A percentile compares a stretch with the other conserved stretches of the same genome.
These are phyloP conservation scores for Eupleurogrammus muticus DNA, from an alignment of 2,797 vertebrate species.

Conservation along the genomic window DNA sequence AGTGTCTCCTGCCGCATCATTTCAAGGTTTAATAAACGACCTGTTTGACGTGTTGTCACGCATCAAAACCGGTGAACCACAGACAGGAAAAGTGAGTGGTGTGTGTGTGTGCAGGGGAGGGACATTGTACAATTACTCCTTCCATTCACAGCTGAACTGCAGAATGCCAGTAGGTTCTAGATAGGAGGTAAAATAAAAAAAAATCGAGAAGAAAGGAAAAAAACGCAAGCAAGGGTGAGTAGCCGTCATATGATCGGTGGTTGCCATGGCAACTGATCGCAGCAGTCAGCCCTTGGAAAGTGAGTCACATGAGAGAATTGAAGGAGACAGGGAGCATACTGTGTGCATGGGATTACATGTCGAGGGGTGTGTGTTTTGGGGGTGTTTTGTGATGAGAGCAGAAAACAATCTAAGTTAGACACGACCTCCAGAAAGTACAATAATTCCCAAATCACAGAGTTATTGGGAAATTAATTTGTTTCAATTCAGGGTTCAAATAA, in stretches of 20 bases:
- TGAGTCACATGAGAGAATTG: constrained; percentile 86
- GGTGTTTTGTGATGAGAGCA: constrained; percentile 36
- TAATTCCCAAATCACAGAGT: no score
- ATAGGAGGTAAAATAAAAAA: constrained; percentile 1
- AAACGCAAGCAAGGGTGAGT: constrained; percentile 65
- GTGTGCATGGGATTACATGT: constrained; percentile 48
- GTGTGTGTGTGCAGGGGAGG: constrained; percentile 14
- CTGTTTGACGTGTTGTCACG: constrained; percentile 29
- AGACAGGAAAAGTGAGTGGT: background rate
- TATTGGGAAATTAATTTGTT: no score
- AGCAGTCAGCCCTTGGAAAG: constrained; percentile 81
- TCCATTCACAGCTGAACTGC: constrained; percentile 57
- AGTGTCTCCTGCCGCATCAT: constrained; percentile 52
- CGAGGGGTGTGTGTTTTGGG: constrained; percentile 12
- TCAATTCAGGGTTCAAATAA: no score
- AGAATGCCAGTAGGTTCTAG: constrained; percentile 36
- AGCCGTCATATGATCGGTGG: constrained; percentile 85
- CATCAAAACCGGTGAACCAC: constrained; percentile 14
- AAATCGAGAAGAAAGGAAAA: constrained; percentile 31
- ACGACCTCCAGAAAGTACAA: no score
- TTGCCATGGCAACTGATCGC: constrained; percentile 88
- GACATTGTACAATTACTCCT: constrained; percentile 23
- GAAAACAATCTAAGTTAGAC: no score
- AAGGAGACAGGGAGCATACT: constrained; percentile 75
- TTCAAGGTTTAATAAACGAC: constrained; percentile 57